Evolutionary conservation across 1,140 invertebrate genomes (phyloP).

Genomic region (Teleogryllus occipitalis): DNA sequence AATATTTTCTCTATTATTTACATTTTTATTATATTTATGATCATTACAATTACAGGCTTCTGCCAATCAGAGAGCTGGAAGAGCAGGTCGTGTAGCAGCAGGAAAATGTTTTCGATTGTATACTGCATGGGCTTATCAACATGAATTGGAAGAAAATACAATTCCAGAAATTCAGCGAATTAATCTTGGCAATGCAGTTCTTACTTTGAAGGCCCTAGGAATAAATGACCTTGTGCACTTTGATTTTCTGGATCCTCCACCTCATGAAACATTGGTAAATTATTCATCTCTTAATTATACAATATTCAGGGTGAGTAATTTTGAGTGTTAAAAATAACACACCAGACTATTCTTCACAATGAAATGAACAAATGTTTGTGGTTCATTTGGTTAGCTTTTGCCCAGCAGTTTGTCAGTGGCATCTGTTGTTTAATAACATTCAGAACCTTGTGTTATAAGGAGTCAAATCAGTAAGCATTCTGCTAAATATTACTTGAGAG

Average conservation of each 20-base stretch:
- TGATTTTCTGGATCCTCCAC: slow-evolving; percentile 97
- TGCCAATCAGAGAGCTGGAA: slow-evolving; percentile 87
- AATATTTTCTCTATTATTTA: not conserved
- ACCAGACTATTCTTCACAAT: too few species aligned
- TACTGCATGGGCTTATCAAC: slow-evolving; percentile 93
- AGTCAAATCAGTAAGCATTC: too few species aligned
- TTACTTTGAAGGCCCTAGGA: slow-evolving; percentile 92
- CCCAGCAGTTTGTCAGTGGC: too few species aligned
- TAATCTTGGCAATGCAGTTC: slow-evolving; percentile 94
- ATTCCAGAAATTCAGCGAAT: slow-evolving; percentile 97
- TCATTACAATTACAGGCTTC: slow-evolving; percentile 47
- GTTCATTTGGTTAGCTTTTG: too few species aligned
- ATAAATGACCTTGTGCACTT: slow-evolving; percentile 98
- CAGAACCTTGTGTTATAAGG: too few species aligned
- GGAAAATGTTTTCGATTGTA: slow-evolving; percentile 98
- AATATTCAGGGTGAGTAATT: too few species aligned
- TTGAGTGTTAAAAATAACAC: too few species aligned
- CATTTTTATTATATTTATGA: not conserved
- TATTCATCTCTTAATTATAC: not conserved
- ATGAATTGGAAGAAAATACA: slow-evolving; percentile 96
- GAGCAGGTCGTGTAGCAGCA: slow-evolving; percentile 85
- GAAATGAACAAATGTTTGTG: too few species aligned
- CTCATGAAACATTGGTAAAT: slow-evolving; percentile 85
- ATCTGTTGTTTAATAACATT: too few species aligned
- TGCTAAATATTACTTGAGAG: too few species aligned